Evolutionary conservation across 2,888 invertebrate genomes (phyloP).

Genomic region (Cephonodes hylas): DNA sequence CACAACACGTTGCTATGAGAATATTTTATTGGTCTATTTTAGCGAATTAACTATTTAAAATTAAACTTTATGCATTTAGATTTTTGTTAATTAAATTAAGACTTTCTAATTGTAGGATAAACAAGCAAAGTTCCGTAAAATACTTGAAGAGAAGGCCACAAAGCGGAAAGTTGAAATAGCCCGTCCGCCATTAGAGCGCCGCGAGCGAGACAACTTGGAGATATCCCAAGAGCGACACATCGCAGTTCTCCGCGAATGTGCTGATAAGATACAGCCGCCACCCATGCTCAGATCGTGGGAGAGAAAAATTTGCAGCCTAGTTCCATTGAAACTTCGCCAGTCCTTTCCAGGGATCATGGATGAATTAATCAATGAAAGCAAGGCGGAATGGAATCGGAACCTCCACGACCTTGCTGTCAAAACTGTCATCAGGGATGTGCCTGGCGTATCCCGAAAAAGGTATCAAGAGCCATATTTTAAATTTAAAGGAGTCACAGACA

Average conservation of each 20-base stretch:
- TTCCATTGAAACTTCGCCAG: slow-evolving; percentile 77
- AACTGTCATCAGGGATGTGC: slow-evolving; percentile 81
- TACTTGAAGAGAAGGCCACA: slow-evolving; percentile 65
- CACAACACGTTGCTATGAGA: too few species aligned
- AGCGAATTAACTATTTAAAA: background rate
- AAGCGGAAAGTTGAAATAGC: slow-evolving; percentile 62
- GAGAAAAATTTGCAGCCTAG: slow-evolving; percentile 79
- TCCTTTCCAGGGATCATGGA: slow-evolving; percentile 79
- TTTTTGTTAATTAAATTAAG: background rate
- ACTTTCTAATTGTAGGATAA: slow-evolving; percentile 54
- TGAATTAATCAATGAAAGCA: slow-evolving; percentile 78
- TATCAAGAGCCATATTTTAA: slow-evolving; percentile 79
- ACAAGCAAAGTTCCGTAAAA: slow-evolving; percentile 60
- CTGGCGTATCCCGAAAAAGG: slow-evolving; percentile 74
- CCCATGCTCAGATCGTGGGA: slow-evolving; percentile 83
- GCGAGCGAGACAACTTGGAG: slow-evolving; percentile 70
- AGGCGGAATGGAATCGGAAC: slow-evolving; percentile 80
- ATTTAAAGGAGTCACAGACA: slow-evolving; percentile 82
- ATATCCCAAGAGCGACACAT: slow-evolving; percentile 77
- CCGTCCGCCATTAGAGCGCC: slow-evolving; percentile 46
- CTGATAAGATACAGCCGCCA: slow-evolving; percentile 80
- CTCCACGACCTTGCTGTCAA: slow-evolving; percentile 84
- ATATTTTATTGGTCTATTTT: too few species aligned
- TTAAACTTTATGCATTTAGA: background rate
- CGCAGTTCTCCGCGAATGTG: slow-evolving; percentile 79